Base-by-base conservation (phyloP, 2,113 vertebrate genomes). In the Lampris incognitus region DNA sequence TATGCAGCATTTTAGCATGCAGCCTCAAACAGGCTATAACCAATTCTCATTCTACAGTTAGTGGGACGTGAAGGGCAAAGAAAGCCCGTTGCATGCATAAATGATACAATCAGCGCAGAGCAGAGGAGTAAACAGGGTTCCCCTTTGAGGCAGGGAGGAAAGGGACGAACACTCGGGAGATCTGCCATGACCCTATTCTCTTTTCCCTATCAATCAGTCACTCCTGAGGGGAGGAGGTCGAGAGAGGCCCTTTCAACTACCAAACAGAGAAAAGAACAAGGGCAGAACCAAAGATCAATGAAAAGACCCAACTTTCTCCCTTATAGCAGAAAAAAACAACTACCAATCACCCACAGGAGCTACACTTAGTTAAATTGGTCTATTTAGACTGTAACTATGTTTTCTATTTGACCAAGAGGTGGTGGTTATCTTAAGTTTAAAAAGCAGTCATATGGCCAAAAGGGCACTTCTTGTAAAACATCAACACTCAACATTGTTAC, bases 11-110 rank as follows among this genome's bases (percentile, higher is more conserved):
- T 68, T 82, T 10, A 24, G 52, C 60, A 61, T 56, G 63, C 56
- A 57, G 73, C 42, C 46, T 83, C 62, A 65, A 75, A 61, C 48
- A 56, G 68, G 65, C 56, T 38, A 40, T 67, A 72, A 83, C 46
- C 0, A 57, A 69, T 56, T 72, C 69, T 77, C 51, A 76, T 79
- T 85, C 48, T 58, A 65, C 65, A 79, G 56, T 83, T 68, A 78
- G 50, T 58, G 65, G 76, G 63, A 81, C 78, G 84, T 78, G 69
- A 86, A 89, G 66, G 79, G 86, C 79, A 88, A 79, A 75, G 57
- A 78, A 76, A 83, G 73, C 48, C n/a, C 54, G 63, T 49, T 78
- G 72, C 72, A 82, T 71, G 74, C 59, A 87, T 82, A 83, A 79
- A 83, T 85, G 84, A 85, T 61, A 51, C 78, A n/a, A 1, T 50